Evolutionary conservation across 2,113 vertebrate species (phyloP).

Genomic region (Jacana jacana): DNA sequence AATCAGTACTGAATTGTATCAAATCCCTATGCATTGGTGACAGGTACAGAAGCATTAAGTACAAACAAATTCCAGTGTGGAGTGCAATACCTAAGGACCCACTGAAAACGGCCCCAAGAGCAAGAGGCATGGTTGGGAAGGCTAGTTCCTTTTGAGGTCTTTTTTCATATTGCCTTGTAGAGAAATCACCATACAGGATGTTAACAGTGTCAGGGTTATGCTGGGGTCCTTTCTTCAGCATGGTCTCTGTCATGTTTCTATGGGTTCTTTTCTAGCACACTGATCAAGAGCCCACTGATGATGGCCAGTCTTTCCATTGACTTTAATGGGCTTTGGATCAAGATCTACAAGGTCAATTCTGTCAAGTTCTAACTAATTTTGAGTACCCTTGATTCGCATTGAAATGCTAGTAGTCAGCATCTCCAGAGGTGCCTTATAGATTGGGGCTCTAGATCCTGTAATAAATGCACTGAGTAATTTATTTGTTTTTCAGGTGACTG

Average conservation of each 20-base stretch:
- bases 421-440: neutral
- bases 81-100: neutral
- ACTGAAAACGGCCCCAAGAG: rapidly evolving
- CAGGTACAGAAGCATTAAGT: neutral
- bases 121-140: neutral
- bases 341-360: neutral
- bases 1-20: neutral
- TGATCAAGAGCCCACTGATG: neutral
- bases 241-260: neutral
- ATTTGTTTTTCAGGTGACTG: neutral
- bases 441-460: neutral
- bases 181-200: neutral
- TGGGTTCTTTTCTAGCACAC: neutral
- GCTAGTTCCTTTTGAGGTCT: neutral
- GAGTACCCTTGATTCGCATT: neutral
- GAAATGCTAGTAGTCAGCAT: neutral
- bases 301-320: neutral
- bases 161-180: neutral
- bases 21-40: neutral
- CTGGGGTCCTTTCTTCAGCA: neutral
- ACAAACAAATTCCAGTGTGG: neutral
- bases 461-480: neutral
- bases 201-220: neutral
- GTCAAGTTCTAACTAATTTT: neutral
- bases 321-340: neutral